phyloP scores from a whole-genome alignment of 2,113 vertebrate genomes.

The Oncorhynchus mykiss region DNA sequence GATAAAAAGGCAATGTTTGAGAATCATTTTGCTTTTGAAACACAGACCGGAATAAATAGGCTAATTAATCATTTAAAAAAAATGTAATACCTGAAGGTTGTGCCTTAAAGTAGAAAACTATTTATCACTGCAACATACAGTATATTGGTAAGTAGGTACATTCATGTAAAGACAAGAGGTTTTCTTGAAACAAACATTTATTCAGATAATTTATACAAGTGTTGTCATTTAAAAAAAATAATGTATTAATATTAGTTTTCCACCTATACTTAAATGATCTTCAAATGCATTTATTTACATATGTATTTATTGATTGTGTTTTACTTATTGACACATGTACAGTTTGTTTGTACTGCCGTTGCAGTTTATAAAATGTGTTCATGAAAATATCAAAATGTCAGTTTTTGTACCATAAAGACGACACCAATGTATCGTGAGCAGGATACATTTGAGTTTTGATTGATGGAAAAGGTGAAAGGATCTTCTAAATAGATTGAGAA shows the following conservation, averaged over 20 bases:
- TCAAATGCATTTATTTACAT: not conserved
- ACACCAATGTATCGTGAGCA: not conserved
- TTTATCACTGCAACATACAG: not conserved
- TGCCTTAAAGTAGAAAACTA: conserved; percentile 6
- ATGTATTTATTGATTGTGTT: not conserved
- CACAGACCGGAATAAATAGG: not conserved
- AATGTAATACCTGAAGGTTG: not conserved
- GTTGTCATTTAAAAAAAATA: not conserved
- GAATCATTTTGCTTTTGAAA: not conserved
- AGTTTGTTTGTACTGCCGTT: not conserved
- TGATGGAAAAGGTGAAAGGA: not conserved
- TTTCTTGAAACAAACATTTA: not conserved
- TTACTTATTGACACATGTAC: not conserved
- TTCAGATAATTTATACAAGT: not conserved
- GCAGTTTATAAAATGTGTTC: not conserved
- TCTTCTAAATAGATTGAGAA: not conserved
- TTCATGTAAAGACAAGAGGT: not conserved
- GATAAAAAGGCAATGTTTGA: not conserved
- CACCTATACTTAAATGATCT: not conserved
- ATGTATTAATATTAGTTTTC: not conserved
- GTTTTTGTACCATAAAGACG: not conserved
- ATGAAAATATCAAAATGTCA: not conserved
- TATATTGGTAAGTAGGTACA: not conserved
- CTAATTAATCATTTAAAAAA: no score
- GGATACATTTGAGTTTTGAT: not conserved